Evolutionary conservation across 2,113 vertebrate genomes (phyloP).

Genomic region (Potamarius usumacintae): DNA sequence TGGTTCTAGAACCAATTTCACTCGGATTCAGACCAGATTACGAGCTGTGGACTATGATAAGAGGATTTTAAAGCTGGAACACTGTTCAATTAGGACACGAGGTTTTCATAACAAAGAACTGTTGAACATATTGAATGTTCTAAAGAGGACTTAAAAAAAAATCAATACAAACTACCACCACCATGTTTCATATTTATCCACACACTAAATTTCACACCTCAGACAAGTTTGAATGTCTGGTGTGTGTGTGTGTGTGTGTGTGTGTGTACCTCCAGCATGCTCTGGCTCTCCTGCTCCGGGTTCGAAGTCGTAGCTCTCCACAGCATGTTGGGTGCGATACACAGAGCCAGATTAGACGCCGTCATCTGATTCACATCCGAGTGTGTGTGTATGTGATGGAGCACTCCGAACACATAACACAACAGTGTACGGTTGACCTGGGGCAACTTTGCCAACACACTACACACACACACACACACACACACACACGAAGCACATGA

Average conservation of each 20-base stretch:
- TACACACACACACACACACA: constrained; percentile 48
- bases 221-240: background rate
- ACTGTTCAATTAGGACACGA: no score
- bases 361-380: constrained; percentile 78
- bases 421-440: constrained; percentile 73
- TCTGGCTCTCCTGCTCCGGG: constrained; percentile 74
- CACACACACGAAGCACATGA: constrained; percentile 10
- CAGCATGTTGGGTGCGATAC: constrained; percentile 81
- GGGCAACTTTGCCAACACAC: constrained; percentile 69
- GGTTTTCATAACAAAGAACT: no score
- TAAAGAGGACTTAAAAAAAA: background rate
- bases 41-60: background rate
- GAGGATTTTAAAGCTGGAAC: background rate
- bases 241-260: constrained; percentile 8
- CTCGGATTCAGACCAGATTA: background rate
- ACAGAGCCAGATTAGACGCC: constrained; percentile 77
- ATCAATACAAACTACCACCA: background rate
- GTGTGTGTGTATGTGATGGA: constrained; percentile 74
- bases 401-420: constrained; percentile 75
- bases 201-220: no score
- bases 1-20: background rate
- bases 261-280: constrained; percentile 72
- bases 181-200: background rate
- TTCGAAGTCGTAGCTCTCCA: constrained; percentile 70
- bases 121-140: no score